Evolutionary conservation across 30 jellyfish, hydroid and myxozoan species (phyloP).

Genomic region (Catostylus mosaicus): DNA sequence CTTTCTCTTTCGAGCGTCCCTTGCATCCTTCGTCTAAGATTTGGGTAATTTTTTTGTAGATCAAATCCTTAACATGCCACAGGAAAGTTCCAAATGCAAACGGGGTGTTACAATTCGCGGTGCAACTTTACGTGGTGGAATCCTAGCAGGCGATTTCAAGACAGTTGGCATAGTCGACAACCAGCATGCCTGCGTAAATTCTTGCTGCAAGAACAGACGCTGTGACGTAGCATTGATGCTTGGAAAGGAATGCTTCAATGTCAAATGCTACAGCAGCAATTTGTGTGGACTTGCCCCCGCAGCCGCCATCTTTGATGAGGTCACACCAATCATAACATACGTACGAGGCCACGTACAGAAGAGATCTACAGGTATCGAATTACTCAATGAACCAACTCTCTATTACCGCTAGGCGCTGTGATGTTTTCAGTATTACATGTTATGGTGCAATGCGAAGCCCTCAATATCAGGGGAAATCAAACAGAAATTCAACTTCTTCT

Average conservation of each 20-base stretch:
- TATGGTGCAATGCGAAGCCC: neutral
- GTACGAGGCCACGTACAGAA: conserved; percentile 66
- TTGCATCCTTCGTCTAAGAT: too few species aligned
- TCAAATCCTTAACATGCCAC: conserved; percentile 36
- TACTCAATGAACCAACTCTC: neutral
- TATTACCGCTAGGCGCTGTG: too few species aligned
- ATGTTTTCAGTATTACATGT: too few species aligned
- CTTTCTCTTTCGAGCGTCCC: too few species aligned
- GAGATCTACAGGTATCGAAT: conserved; percentile 76
- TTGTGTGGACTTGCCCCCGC: conserved; percentile 96
- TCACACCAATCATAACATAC: conserved; percentile 86
- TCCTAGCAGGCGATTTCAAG: conserved; percentile 92
- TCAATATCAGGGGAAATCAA: too few species aligned
- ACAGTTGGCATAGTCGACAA: conserved; percentile 82
- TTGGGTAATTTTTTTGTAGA: conserved; percentile 10
- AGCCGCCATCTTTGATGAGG: conserved; percentile 72
- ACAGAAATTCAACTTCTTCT: too few species aligned
- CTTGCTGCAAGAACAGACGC: conserved; percentile 81
- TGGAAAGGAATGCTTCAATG: conserved; percentile 93
- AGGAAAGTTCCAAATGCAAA: conserved; percentile 49
- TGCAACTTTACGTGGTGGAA: conserved; percentile 95
- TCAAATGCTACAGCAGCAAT: conserved; percentile 79
- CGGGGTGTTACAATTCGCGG: conserved; percentile 89
- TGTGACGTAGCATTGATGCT: conserved; percentile 96
- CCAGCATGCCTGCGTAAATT: conserved; percentile 83